Evolutionary conservation across 2,113 vertebrate genomes (phyloP), one percentile per base, ranked within the genome.

Genomic region (Sapayoa aenigma): DNA sequence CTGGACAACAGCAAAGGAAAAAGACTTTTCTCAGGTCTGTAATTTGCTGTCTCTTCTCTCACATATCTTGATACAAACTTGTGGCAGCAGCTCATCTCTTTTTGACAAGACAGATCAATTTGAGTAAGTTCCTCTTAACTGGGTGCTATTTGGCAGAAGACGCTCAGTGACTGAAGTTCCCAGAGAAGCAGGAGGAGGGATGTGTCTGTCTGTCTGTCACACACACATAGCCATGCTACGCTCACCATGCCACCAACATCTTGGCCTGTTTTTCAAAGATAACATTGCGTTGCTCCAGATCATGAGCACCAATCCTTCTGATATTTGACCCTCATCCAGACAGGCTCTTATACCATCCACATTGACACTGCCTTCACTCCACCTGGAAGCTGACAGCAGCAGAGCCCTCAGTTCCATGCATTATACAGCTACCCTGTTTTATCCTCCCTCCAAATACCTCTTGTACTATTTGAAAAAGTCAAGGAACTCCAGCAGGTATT

Each of bases 281-380:
- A 33, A 50, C 10, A 42, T 1, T 23, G 44, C 19, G 37, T 18
- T 82, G 65, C 37, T 82, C 23, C 77, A 68, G 37, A 49, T 58
- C 25, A 35, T 0, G 0, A 52, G 15, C n/a, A 68, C n/a, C 19
- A 28, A 52, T 25, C 37, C 37, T 62, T 72, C 47, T 14, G 35
- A 42, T 47, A 37, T 46, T 12, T 66, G 18, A 76, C 4, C 21
- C 49, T 56, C 39, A 74, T 13, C 37, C n/a, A 89, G 52, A 42
- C 41, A 65, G 50, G 12, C 25, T 86, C 30, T 35, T 39, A 14
- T 6, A 9, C 30, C 8, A 28, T 13, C 35, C 14, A 50, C 24
- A 5, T 55, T 35, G 46, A 66, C 33, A 44, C 5, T 8, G 53
- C 21, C 85, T 71, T 55, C 53, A 35, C 33, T 81, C 28, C 52